A percentile compares a stretch with the other conserved stretches of the same genome.
These are phyloP conservation scores for Nyctibius bracteatus DNA, from an alignment of 2,113 vertebrate genomes.

Conservation along the genomic window DNA sequence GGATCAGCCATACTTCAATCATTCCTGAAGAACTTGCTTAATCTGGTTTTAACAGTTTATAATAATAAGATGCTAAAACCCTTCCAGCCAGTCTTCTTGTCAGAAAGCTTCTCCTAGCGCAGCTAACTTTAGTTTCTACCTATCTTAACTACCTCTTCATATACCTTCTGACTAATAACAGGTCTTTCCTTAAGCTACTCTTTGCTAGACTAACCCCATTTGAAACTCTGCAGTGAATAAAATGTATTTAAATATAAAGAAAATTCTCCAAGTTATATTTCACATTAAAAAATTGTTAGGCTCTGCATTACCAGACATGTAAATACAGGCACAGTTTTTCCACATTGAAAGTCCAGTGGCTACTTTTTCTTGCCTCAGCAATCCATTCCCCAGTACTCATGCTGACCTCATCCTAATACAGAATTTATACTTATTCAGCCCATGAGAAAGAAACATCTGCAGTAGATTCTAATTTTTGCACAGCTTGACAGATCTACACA, in stretches of 20 bases:
- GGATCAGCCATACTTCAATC: not conserved
- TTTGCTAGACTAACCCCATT: not conserved
- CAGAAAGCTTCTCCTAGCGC: not conserved
- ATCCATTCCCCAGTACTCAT: not conserved
- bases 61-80: not conserved
- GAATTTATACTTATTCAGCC: not conserved
- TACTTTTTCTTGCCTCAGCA: not conserved
- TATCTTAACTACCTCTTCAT: not conserved
- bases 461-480: not conserved
- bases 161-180: not conserved
- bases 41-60: not conserved
- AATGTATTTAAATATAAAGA: not conserved
- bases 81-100: not conserved
- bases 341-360: not conserved
- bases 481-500: not conserved
- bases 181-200: not conserved
- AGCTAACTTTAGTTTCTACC: not conserved
- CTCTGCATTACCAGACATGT: not conserved
- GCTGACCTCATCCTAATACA: not conserved
- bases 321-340: not conserved
- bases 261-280: not conserved
- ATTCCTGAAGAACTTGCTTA: not conserved
- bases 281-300: not conserved
- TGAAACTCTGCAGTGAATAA: not conserved
- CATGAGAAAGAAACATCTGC: not conserved